Base-by-base conservation (phyloP, 2,113 vertebrate species). In the Malurus alboscapulatus region DNA sequence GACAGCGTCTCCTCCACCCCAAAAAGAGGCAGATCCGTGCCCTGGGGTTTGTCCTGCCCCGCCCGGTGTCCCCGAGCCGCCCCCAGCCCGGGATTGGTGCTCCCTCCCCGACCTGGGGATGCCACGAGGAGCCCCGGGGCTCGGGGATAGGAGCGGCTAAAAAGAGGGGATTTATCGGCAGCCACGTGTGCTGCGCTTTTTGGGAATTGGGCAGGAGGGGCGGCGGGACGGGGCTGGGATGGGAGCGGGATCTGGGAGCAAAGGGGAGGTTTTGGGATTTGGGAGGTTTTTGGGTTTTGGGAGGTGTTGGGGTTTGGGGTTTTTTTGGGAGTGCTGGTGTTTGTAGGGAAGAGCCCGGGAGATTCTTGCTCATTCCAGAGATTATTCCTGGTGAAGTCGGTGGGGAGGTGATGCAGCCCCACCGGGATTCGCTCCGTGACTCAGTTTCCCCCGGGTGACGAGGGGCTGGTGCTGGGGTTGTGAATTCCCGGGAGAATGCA, bases 331-430 rank as follows among this genome's bases (percentile, higher is more conserved):
- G 25, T 21, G 54, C 73, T 65, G 79, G 2, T 38, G 22, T 14
- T 50, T 47, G 20, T 9, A 30, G 63, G 45, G 53, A 30, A 30
- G 29, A 59, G 14, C 40, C 17, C 61, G 17, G 50, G 34, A 42
- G 22, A 44, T 51, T 42, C 57, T 38, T 0, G 1, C 55, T 66
- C 2, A 0, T 40, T n/a, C 21, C 78, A 0, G 4, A 40, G 38
- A 15, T 11, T 6, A 2, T 26, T 63, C 1, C 1, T 17, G 25
- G 15, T 32, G 72, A 32, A 24, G 4, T 0, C 3, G 6, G 10
- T 25, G 50, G 45, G 24, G 40, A 53, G 7, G 1, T 26, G 75
- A 20, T 48, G 1, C 4, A 8, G 34, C 63, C 50, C 0, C 2
- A 30, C 36, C 2, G 24, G 32, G 57, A 9, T 27, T 21, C 44